Conservation (phyloP, 2,888 invertebrate species). For the Melikaiella ostensackeni region DNA sequence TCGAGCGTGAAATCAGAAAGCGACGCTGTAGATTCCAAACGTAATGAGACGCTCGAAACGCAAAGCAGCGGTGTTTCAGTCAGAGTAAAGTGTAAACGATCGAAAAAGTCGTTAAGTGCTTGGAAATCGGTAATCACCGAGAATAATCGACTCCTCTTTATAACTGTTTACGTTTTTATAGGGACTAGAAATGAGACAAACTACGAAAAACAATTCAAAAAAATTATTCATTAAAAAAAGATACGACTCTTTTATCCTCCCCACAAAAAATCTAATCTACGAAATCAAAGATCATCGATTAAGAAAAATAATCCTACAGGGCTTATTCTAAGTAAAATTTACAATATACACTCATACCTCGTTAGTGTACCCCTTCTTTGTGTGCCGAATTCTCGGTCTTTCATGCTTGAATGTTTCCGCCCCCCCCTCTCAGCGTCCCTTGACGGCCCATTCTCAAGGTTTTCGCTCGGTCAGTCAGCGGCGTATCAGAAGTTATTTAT, state of each 20-base stretch:
- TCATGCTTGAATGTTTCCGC: no score
- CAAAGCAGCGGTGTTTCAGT: conserved; percentile 38
- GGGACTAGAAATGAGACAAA: conserved; percentile 12
- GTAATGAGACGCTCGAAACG: conserved; percentile 56
- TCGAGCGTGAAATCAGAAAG: conserved; percentile 63
- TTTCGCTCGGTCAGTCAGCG: no score
- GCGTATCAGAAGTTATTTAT: no score
- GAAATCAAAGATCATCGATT: neutral
- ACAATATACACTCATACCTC: no score
- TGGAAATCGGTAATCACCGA: conserved; percentile 72
- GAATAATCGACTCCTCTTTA: conserved; percentile 70
- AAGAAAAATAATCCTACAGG: no score
- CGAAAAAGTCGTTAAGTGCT: conserved; percentile 73
- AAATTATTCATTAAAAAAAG: conserved; percentile 4
- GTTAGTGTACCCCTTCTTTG: no score
- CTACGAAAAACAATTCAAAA: neutral
- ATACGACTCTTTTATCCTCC: neutral
- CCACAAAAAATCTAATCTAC: neutral
- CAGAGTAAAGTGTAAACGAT: conserved; percentile 65
- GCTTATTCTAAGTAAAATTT: no score
- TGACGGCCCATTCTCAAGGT: no score
- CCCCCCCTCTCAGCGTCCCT: no score
- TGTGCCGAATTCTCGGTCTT: no score
- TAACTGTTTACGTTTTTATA: conserved; percentile 65
- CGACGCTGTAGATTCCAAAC: conserved; percentile 56